Conservation (phyloP, 1,140 invertebrate genomes). For the Bombus waltoni region DNA sequence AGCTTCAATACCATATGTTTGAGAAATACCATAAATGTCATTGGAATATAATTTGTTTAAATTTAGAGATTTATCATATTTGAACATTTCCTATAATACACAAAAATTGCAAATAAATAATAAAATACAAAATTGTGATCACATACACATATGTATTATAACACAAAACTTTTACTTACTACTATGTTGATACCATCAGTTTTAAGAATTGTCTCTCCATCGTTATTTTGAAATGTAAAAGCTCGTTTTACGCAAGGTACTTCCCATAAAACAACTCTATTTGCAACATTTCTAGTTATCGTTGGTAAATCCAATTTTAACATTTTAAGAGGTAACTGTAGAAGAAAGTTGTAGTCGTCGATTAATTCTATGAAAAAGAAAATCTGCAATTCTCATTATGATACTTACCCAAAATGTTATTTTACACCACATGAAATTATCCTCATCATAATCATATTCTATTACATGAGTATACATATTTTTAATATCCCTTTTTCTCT, state of each 20-base stretch:
- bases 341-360: constrained; percentile 58
- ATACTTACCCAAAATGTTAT: constrained; percentile 85
- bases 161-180: constrained; percentile 79
- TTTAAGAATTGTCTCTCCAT: constrained; percentile 87
- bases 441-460: constrained; percentile 90
- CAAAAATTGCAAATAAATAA: constrained; percentile 33
- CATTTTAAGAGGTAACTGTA: constrained; percentile 86
- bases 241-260: constrained; percentile 92
- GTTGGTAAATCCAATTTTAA: constrained; percentile 90
- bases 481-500: constrained; percentile 75
- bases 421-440: constrained; percentile 89
- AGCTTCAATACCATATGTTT: constrained; percentile 98
- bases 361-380: background rate
- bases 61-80: constrained; percentile 91
- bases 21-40: constrained; percentile 95
- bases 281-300: constrained; percentile 89
- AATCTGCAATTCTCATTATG: background rate
- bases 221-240: constrained; percentile 87
- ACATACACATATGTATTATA: background rate
- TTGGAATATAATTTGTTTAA: constrained; percentile 95
- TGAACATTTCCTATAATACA: constrained; percentile 89
- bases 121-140: background rate
- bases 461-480: constrained; percentile 81
- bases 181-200: constrained; percentile 98
- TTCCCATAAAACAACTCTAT: constrained; percentile 90